These are phyloP conservation scores for Festucalex cinctus DNA, from an alignment of 2,113 vertebrate genomes.

Conservation along the genomic window DNA sequence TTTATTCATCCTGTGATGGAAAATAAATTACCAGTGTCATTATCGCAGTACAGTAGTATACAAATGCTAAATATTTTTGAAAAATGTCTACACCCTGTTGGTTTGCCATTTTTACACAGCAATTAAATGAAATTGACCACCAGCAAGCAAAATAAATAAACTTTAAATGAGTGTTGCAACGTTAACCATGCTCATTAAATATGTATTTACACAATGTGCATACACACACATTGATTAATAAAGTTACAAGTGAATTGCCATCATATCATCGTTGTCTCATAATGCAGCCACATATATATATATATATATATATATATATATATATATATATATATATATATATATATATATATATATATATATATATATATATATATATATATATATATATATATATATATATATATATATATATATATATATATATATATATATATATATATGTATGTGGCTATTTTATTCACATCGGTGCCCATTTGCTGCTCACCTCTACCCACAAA, in stretches of 20 bases:
- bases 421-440: too few species aligned
- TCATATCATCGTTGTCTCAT: too few species aligned
- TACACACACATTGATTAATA: too few species aligned
- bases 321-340: too few species aligned
- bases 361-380: too few species aligned
- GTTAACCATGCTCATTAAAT: not conserved
- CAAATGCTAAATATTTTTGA: not conserved
- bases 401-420: too few species aligned
- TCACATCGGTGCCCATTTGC: not conserved
- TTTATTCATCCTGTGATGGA: not conserved
- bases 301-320: too few species aligned
- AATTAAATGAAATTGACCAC: not conserved
- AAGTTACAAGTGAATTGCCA: too few species aligned
- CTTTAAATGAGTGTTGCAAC: not conserved
- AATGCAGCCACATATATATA: too few species aligned
- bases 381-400: too few species aligned
- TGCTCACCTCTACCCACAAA: constrained; percentile 27
- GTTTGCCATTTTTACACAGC: not conserved
- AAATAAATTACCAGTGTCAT: not conserved
- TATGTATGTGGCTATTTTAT: not conserved
- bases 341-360: too few species aligned
- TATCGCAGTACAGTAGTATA: not conserved
- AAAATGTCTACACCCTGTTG: not conserved
- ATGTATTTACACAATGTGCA: not conserved
- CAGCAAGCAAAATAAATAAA: not conserved